phyloP scores from a whole-genome alignment of 2,113 vertebrate species.

The Suncus etruscus region DNA sequence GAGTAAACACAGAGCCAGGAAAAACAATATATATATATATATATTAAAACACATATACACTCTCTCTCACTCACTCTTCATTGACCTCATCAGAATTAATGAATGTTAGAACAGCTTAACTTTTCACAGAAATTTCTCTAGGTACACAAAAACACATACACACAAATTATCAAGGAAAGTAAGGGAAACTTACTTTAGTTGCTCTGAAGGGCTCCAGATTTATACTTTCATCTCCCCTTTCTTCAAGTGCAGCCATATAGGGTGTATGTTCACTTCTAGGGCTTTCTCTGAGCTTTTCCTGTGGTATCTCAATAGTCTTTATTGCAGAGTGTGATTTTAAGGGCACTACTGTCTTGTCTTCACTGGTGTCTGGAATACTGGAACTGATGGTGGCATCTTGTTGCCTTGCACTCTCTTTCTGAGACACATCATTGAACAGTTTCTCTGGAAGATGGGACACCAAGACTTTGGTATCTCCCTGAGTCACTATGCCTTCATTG shows the following conservation, averaged over 20 bases:
- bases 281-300: conserved; percentile 61
- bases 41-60: background rate
- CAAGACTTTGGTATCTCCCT: conserved; percentile 48
- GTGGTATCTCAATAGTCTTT: background rate
- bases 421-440: background rate
- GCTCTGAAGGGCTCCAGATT: conserved; percentile 66
- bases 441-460: conserved; percentile 58
- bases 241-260: conserved; percentile 53
- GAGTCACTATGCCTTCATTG: background rate
- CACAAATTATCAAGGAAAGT: background rate
- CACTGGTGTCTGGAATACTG: background rate
- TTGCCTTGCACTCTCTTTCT: conserved; percentile 38
- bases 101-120: too few relatives aligned
- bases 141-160: background rate
- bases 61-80: background rate
- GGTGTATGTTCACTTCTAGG: background rate
- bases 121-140: too few relatives aligned
- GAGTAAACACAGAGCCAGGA: too few relatives aligned
- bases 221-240: conserved; percentile 78
- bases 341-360: background rate
- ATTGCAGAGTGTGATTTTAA: background rate
- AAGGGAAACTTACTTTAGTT: conserved; percentile 81
- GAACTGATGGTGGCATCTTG: background rate
- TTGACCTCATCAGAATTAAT: too few relatives aligned
- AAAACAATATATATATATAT: too few relatives aligned